Evolutionary conservation across 2,113 vertebrate species (phyloP), one percentile per base, ranked within the genome.

Genomic region (Podarcis raffonei): DNA sequence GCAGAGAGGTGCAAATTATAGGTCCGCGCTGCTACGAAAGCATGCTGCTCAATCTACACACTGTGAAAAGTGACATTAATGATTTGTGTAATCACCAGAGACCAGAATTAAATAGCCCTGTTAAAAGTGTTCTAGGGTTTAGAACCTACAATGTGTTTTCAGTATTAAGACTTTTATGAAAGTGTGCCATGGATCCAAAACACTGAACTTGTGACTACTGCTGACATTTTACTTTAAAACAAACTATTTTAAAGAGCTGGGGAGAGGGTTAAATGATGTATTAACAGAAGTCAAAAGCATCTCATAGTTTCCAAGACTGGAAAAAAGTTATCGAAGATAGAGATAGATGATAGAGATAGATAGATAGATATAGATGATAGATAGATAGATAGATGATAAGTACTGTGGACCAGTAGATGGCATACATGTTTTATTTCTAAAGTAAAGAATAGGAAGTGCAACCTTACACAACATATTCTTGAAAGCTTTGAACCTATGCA

Each of bases 391-490:
- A 42, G 5, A 76, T 35, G 22, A 68, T 77, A 35, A 76, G 71
- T 66, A 48, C 59, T 48, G 8, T 68, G 72, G 71, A 48, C 71
- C 81, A 88, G 71, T 68, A 88, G 81, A 77, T 88, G 81, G 87
- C 87, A 88, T 83, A 32, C 71, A 82, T 76, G 59, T 83, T 83
- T 88, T 88, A 88, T 39, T 83, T 83, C 72, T 77, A 88, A 66
- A 75, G 53, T 27, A 62, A 81, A 74, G 35, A 53, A 78, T 8
- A 13, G 23, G 3, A 81, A 65, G 12, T n/a, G 65, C 39, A 18
- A 53, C 13, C 7, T 81, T 6, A 68, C 69, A 16, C 32, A 42
- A 79, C 5, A 68, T 37, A 57, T 37, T 48, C 39, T 86, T 53
- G 6, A 62, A 87, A 57, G 59, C 57, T 86, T 76, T 66, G 57